Percentiles rank a stretch among this genome's conserved stretches.
These are phyloP conservation scores for Cynaeus angustus DNA, from an alignment of 2,888 invertebrate species.

Conservation along the genomic window DNA sequence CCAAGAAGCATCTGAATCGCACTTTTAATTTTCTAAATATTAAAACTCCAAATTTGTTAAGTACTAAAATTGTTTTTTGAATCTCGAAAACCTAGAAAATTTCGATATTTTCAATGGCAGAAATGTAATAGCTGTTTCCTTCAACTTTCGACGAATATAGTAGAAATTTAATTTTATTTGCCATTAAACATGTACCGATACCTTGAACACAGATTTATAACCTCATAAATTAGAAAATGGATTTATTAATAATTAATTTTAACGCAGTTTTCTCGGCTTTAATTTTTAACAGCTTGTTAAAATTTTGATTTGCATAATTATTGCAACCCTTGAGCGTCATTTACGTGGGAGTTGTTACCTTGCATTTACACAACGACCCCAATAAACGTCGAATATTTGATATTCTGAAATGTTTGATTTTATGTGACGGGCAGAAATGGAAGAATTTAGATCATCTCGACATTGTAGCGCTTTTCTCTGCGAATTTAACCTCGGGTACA, in stretches of 20 bases:
- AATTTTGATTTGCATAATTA: constrained; percentile 29
- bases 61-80: no score
- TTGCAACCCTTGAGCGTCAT: not conserved
- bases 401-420: constrained; percentile 26
- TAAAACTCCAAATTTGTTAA: no score
- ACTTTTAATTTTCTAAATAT: no score
- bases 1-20: no score
- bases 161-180: no score
- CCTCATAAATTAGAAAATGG: constrained; percentile 7
- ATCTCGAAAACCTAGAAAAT: no score
- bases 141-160: no score
- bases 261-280: constrained; percentile 11
- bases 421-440: constrained; percentile 27
- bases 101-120: no score
- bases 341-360: not conserved
- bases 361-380: not conserved
- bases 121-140: no score
- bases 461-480: constrained; percentile 6
- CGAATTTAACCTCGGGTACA: constrained; percentile 9
- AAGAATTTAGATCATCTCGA: constrained; percentile 30
- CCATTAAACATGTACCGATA: no score
- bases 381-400: constrained; percentile 17
- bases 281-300: constrained; percentile 27
- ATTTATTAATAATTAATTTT: constrained; percentile 26
- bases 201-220: not conserved